A percentile compares a stretch with the other conserved stretches of the same genome.
phyloP scores from a whole-genome alignment of 2,113 vertebrate species.

The Anas platyrhynchos region DNA sequence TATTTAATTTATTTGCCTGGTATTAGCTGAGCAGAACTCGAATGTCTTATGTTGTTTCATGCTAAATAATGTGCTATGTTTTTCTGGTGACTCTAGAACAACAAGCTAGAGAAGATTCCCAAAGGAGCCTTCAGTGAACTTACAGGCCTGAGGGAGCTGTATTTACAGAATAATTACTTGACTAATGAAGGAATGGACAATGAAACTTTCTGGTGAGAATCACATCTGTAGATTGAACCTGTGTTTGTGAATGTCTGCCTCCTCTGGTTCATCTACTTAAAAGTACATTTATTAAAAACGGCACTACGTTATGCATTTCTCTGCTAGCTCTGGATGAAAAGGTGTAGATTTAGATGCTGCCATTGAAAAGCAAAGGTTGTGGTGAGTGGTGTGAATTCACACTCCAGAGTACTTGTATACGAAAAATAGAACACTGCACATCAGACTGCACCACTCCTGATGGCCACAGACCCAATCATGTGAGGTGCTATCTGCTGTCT shows the following conservation, averaged over 20 bases:
- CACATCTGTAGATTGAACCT: neutral
- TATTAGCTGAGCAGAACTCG: neutral
- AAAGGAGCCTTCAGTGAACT: slow-evolving; percentile 88
- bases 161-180: slow-evolving; percentile 94
- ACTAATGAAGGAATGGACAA: slow-evolving; percentile 93
- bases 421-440: neutral
- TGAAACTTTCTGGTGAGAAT: slow-evolving; percentile 91
- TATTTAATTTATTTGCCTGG: neutral
- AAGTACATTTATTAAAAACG: neutral
- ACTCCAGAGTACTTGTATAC: neutral
- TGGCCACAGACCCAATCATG: neutral
- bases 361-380: neutral
- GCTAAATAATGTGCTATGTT: neutral
- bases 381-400: neutral
- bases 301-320: neutral
- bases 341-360: neutral
- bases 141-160: slow-evolving; percentile 88
- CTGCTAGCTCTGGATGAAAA: neutral
- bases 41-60: neutral
- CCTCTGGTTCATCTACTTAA: neutral
- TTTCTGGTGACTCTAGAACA: slow-evolving; percentile 81
- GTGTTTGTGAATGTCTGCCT: neutral
- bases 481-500: neutral
- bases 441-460: neutral
- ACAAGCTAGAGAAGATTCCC: slow-evolving; percentile 95